phyloP scores from a whole-genome alignment of 2,113 vertebrate genomes.

The Corydoras maculifer region DNA sequence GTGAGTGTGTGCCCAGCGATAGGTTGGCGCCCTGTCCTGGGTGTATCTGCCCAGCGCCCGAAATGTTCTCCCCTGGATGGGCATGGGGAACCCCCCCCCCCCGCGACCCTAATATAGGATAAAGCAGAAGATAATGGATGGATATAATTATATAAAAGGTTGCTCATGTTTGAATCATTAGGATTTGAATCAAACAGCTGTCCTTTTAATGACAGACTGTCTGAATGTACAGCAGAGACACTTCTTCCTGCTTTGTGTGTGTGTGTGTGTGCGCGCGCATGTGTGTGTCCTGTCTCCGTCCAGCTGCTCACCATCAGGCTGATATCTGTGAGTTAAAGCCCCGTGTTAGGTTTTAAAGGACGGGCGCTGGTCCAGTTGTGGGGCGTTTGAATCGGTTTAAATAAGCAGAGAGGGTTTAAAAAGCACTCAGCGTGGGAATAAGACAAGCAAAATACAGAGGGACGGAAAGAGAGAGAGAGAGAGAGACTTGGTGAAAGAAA shows the following conservation, averaged over 20 bases:
- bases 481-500: not conserved
- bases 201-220: no score
- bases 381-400: constrained; percentile 51
- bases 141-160: no score
- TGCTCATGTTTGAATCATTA: no score
- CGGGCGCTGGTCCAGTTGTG: not conserved
- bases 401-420: constrained; percentile 48
- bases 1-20: no score
- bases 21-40: no score
- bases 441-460: constrained; percentile 10
- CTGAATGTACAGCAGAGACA: no score
- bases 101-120: no score
- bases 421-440: constrained; percentile 59
- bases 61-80: no score
- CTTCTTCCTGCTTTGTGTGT: not conserved
- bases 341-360: constrained; percentile 46
- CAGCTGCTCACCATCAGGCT: constrained; percentile 43
- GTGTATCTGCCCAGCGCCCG: no score
- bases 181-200: no score
- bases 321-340: constrained; percentile 23
- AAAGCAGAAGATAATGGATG: no score
- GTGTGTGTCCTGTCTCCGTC: constrained; percentile 7
- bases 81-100: no score
- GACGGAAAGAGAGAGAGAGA: constrained; percentile 31
- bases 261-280: constrained; percentile 23